Conservation (phyloP, 2,797 vertebrate species). For the Tenualosa ilisha region DNA sequence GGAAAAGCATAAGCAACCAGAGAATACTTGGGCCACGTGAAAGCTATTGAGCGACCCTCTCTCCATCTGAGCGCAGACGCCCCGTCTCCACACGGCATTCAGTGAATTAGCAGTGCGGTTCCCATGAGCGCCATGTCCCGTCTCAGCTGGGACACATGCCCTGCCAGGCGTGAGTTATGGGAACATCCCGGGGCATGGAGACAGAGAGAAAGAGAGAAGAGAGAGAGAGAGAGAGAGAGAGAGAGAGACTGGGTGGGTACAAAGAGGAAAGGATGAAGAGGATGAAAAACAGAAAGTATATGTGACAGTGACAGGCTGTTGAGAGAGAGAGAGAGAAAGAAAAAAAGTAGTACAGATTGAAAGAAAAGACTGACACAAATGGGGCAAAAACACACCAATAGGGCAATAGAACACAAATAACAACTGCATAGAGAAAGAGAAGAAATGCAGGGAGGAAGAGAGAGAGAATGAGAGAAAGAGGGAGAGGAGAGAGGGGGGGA, state of each 20-base stretch:
- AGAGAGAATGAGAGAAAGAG: background rate
- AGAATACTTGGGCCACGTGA: constrained; percentile 48
- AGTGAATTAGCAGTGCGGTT: constrained; percentile 74
- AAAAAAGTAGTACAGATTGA: background rate
- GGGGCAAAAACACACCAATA: background rate
- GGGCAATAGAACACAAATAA: background rate
- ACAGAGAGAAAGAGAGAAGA: constrained; percentile 56
- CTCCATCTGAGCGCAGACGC: constrained; percentile 72
- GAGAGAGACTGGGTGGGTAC: background rate
- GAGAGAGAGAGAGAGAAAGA: background rate
- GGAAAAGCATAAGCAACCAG: background rate
- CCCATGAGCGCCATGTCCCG: constrained; percentile 65
- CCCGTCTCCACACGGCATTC: constrained; percentile 67
- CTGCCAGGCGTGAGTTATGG: constrained; percentile 69
- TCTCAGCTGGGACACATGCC: constrained; percentile 58
- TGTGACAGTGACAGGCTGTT: background rate
- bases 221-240: constrained; percentile 32
- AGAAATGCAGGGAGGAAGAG: background rate
- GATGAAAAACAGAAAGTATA: background rate
- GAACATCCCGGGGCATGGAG: constrained; percentile 62
- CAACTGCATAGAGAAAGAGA: background rate
- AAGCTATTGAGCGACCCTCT: constrained; percentile 71
- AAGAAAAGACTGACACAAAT: background rate
- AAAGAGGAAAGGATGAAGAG: background rate
- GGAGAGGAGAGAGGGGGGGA: background rate